These are phyloP conservation scores for Stictocephala bisonia DNA, from an alignment of 2,888 invertebrate species.

Conservation along the genomic window DNA sequence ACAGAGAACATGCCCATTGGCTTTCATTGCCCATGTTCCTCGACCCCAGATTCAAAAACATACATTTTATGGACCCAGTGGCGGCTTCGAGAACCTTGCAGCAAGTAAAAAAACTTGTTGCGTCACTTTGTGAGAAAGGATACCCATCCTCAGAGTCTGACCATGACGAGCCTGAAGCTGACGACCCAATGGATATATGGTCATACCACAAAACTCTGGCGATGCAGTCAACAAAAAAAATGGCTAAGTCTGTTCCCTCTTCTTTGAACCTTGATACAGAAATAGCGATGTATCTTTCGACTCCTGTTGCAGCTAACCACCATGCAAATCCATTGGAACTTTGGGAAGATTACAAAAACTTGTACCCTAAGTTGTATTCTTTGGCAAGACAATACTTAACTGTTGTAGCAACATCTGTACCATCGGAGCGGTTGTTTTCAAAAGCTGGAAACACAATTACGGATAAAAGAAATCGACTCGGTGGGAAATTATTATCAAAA, in stretches of 20 bases:
- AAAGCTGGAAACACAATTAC: slow-evolving; percentile 49
- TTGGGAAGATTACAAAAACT: slow-evolving; percentile 49
- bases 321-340: slow-evolving; percentile 44
- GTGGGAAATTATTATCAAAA: slow-evolving; percentile 37
- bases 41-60: slow-evolving; percentile 37
- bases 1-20: background rate
- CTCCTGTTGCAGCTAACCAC: slow-evolving; percentile 29
- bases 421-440: slow-evolving; percentile 48
- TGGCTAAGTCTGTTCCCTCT: no score
- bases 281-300: slow-evolving; percentile 32
- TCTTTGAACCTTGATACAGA: background rate
- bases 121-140: background rate
- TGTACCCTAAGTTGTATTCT: slow-evolving; percentile 44
- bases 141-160: background rate
- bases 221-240: background rate
- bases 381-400: slow-evolving; percentile 41
- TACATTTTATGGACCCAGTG: slow-evolving; percentile 28
- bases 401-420: slow-evolving; percentile 48
- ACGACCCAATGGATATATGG: background rate
- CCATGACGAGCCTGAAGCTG: background rate
- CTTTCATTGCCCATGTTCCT: slow-evolving; percentile 1
- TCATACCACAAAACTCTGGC: background rate
- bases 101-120: background rate
- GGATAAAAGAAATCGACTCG: slow-evolving; percentile 41
- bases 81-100: background rate